These are phyloP conservation scores for Lordiphosa andalusiaca DNA, from an alignment of 2,888 invertebrate species.

Conservation along the genomic window DNA sequence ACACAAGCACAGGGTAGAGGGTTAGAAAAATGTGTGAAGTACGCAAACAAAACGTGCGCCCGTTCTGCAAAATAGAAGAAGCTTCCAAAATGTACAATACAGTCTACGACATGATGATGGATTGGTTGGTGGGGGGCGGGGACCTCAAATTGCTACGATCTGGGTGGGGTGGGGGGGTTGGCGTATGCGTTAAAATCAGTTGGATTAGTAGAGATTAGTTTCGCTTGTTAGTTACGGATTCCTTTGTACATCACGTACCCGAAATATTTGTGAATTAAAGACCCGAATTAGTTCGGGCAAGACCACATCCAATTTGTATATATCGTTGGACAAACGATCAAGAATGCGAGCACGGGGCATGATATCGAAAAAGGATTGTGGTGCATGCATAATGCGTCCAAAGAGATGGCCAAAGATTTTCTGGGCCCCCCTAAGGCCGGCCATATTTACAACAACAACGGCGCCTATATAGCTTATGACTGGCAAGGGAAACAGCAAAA, in stretches of 20 bases:
- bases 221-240: conserved; percentile 20
- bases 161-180: conserved; percentile 1
- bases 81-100: conserved; percentile 8
- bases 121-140: no score
- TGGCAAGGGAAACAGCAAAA: neutral
- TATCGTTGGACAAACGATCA: conserved; percentile 83
- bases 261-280: conserved; percentile 59
- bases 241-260: conserved; percentile 73
- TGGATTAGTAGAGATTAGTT: conserved; percentile 35
- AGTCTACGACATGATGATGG: conserved; percentile 11
- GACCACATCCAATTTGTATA: conserved; percentile 82
- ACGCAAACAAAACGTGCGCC: conserved; percentile 33
- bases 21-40: conserved; percentile 7
- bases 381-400: conserved; percentile 81
- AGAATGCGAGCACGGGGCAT: conserved; percentile 84
- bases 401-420: conserved; percentile 81
- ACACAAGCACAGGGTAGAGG: conserved; percentile 28
- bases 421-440: conserved; percentile 81
- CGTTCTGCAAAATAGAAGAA: conserved; percentile 8
- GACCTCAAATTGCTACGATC: conserved; percentile 46
- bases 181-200: neutral
- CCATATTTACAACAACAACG: conserved; percentile 80
- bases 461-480: conserved; percentile 71
- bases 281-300: conserved; percentile 78
- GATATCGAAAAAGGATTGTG: conserved; percentile 84